Evolutionary conservation across 2,888 invertebrate species (phyloP), one percentile per base, ranked within the genome.

Genomic region (Leptinotarsa tumamoca): DNA sequence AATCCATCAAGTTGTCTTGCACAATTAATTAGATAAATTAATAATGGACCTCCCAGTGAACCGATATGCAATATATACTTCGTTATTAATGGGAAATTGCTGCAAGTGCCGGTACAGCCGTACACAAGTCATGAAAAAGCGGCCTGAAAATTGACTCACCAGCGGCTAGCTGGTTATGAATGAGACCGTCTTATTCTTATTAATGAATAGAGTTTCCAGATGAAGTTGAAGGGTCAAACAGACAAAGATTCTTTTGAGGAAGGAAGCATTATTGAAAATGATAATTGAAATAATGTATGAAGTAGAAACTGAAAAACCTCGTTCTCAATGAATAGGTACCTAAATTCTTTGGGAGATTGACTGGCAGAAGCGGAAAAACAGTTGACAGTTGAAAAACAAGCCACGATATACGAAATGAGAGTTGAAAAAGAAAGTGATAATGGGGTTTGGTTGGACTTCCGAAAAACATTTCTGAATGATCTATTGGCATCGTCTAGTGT

Each of bases 21-120:
- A 43, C 63, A 27, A 63, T 63, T 63, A 63, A 63, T 63, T 27
- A 63, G 33, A 63, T 63, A 63, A 63, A 63, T 63, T 63, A 63
- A 33, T 43, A 43, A 14, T 43, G n/a, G 63, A 63, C 63, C 63
- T 63, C 63, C 63, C 63, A 58, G 58, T 15, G 4, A 23, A 58
- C 23, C 5, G 58, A 63, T 63, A 63, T 13, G 63, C 63, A 63
- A 63, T 63, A 17, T n/a, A n/a, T 17, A 33, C 43, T 5, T 5
- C n/a, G 63, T 43, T 63, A 43, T 63, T 63, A 43, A 63, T 33
- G 27, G 10, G 33, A 63, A 63, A 63, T 27, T 63, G 27, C 33
- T 63, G 15, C 33, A 43, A 63, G 17, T 17, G 7, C 14, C 63
- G 17, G 33, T 43, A 43, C 43, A 43, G 10, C 1, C 43, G n/a